Conservation (phyloP, 2,888 invertebrate genomes). For the Deilephila elpenor region DNA sequence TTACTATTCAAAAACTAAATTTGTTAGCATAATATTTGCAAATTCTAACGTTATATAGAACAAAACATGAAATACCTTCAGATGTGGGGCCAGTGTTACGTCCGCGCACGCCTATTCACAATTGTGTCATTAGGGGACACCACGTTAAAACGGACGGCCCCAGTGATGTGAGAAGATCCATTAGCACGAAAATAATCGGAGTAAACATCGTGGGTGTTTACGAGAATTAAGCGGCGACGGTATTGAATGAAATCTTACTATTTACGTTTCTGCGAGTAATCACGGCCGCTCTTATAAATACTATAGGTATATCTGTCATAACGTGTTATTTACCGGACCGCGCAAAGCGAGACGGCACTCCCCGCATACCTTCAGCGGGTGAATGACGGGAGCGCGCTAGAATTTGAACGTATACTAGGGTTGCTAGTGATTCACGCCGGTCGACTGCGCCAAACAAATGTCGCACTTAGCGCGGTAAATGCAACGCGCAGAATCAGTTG, state of each 20-base stretch:
- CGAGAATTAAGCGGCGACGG: neutral
- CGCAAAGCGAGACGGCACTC: neutral
- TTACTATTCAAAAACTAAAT: neutral
- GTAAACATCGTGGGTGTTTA: slow-evolving; percentile 1
- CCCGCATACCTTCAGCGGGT: neutral
- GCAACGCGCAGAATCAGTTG: slow-evolving; percentile 64
- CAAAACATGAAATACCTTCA: slow-evolving; percentile 18
- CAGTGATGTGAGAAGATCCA: slow-evolving; percentile 13
- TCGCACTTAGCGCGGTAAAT: slow-evolving; percentile 38
- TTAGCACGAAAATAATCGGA: slow-evolving; percentile 26
- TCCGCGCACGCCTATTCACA: slow-evolving; percentile 19
- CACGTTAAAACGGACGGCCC: slow-evolving; percentile 10
- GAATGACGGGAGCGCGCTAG: slow-evolving; percentile 7
- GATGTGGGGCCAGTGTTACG: slow-evolving; percentile 1
- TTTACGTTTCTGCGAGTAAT: slow-evolving; percentile 23
- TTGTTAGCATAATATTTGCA: neutral
- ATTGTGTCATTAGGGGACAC: slow-evolving; percentile 17
- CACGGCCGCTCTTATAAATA: slow-evolving; percentile 1
- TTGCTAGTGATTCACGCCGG: slow-evolving; percentile 15
- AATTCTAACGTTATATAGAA: slow-evolving; percentile 1
- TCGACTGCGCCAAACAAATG: slow-evolving; percentile 20
- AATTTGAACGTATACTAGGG: slow-evolving; percentile 7
- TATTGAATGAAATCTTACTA: slow-evolving; percentile 28
- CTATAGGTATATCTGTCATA: slow-evolving; percentile 14
- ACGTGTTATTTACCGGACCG: slow-evolving; percentile 1